Percentiles rank a stretch among this genome's conserved stretches.
phyloP scores from a whole-genome alignment of 2,888 invertebrate species.

The Eucera pruinosa region DNA sequence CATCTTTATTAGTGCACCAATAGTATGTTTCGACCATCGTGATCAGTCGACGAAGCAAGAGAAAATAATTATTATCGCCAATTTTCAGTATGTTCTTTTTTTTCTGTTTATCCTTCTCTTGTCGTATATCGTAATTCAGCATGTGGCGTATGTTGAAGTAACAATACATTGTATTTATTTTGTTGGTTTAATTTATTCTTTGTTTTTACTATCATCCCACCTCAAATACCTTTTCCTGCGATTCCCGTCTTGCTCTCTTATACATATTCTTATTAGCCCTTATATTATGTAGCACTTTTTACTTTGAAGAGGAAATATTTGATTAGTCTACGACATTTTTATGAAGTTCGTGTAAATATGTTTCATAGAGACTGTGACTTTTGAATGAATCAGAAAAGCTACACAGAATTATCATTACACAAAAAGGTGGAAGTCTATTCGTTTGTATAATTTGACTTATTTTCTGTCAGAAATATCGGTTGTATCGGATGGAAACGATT shows the following conservation, averaged over 20 bases:
- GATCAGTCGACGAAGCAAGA: conserved; percentile 18
- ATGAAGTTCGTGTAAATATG: no score
- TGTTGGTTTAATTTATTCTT: conserved; percentile 77
- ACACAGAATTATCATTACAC: background rate
- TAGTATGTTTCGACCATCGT: background rate
- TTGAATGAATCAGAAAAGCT: background rate
- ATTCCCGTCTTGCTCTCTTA: background rate
- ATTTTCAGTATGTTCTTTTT: conserved; percentile 15
- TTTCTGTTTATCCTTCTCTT: conserved; percentile 57
- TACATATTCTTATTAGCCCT: no score
- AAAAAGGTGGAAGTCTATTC: background rate
- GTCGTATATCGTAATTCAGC: conserved; percentile 66
- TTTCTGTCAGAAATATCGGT: no score
- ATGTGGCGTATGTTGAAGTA: conserved; percentile 75
- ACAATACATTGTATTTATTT: conserved; percentile 80
- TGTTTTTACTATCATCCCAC: conserved; percentile 57
- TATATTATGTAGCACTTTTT: no score
- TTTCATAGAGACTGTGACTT: background rate
- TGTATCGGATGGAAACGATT: no score
- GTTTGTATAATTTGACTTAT: no score
- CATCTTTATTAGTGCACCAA: conserved; percentile 21
- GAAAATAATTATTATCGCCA: conserved; percentile 21
- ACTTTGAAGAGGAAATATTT: background rate
- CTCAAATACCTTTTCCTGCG: conserved; percentile 7
- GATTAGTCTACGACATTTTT: no score